These are phyloP conservation scores for Aphaenogaster ashmeadi DNA, from an alignment of 1,140 invertebrate species.

Conservation along the genomic window DNA sequence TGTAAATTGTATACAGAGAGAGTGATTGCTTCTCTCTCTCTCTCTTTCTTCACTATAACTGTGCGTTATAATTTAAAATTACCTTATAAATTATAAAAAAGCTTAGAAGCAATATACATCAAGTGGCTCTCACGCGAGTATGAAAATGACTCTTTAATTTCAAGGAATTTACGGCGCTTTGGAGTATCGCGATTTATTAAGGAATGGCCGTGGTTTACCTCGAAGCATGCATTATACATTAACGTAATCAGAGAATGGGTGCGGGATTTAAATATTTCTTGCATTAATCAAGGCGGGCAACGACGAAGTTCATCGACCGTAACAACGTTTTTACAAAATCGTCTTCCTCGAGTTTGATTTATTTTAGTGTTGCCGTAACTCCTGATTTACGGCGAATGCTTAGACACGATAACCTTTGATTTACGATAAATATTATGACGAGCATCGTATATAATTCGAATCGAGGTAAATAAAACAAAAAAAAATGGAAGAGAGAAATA, in stretches of 20 bases:
- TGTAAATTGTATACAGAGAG: neutral
- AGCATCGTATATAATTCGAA: neutral
- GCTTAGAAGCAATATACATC: neutral
- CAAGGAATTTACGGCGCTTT: conserved; percentile 16
- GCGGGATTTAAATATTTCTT: conserved; percentile 59
- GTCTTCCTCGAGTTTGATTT: conserved; percentile 26
- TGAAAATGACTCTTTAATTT: conserved; percentile 27
- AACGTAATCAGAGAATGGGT: conserved; percentile 50
- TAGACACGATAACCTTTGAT: neutral
- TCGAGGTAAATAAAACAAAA: neutral
- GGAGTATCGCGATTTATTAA: conserved; percentile 55
- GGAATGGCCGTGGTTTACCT: conserved; percentile 21
- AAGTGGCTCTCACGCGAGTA: neutral
- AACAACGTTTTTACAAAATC: conserved; percentile 39
- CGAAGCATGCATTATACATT: conserved; percentile 49
- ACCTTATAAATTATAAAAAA: neutral
- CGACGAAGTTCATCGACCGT: conserved; percentile 49
- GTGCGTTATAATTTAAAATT: neutral
- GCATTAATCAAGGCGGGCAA: conserved; percentile 38
- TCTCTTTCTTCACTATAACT: neutral
- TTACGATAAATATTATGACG: conserved; percentile 32
- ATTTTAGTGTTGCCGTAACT: neutral
- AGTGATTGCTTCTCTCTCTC: neutral
- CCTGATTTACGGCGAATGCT: conserved; percentile 7
- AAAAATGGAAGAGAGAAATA: neutral